Percentiles rank a stretch among this genome's conserved stretches.
Evolutionary conservation across 1,140 invertebrate genomes (phyloP).

Genomic region (Chironomus striatipennis): DNA sequence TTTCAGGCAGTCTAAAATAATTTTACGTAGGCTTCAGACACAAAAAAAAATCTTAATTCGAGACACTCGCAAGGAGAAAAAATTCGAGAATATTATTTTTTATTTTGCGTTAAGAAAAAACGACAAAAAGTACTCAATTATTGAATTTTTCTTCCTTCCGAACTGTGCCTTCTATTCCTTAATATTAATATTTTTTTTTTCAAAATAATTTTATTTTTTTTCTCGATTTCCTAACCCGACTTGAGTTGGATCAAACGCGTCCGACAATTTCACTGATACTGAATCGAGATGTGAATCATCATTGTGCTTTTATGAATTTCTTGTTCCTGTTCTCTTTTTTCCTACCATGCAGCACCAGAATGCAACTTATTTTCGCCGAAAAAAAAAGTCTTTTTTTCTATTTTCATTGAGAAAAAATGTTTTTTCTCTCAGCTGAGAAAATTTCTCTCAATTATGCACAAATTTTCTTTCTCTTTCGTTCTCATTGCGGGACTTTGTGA

Average conservation of each 20-base stretch:
- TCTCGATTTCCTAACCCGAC: neutral
- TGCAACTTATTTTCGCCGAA: neutral
- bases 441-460: neutral
- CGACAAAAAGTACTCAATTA: neutral
- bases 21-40: too few relatives aligned
- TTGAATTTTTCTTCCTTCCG: neutral
- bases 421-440: neutral
- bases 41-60: neutral
- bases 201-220: neutral
- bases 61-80: neutral
- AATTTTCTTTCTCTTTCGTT: neutral
- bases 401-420: neutral
- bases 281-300: neutral
- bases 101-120: neutral
- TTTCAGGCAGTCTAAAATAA: neutral
- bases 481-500: neutral
- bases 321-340: neutral
- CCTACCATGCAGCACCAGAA: neutral
- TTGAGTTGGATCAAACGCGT: neutral
- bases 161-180: neutral
- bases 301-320: conserved; percentile 18
- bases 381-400: neutral
- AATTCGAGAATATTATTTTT: neutral
- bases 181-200: neutral
- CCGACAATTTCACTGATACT: conserved; percentile 20